Conservation (phyloP, 2,888 invertebrate species). For the Drosophila meridiana region DNA sequence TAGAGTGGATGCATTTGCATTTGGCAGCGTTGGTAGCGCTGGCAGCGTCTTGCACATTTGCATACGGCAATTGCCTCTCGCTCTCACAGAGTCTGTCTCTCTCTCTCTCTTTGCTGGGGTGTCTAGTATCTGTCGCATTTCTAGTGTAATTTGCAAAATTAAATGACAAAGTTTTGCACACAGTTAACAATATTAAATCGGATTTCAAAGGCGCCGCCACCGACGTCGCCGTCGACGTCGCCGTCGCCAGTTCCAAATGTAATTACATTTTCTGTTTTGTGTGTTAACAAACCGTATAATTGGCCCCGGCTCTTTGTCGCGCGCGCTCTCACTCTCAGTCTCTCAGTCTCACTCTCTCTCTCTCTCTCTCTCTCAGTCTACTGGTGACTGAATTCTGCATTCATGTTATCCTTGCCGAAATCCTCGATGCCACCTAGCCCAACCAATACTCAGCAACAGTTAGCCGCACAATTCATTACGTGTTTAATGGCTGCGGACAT, state of each 20-base stretch:
- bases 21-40: constrained; percentile 18
- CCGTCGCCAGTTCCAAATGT: constrained; percentile 63
- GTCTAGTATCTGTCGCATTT: constrained; percentile 34
- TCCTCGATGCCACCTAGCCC: constrained; percentile 9
- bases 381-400: constrained; percentile 32
- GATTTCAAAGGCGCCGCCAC: constrained; percentile 68
- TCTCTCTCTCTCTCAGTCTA: neutral
- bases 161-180: constrained; percentile 80
- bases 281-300: constrained; percentile 80
- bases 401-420: constrained; percentile 25
- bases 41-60: constrained; percentile 67
- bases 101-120: neutral
- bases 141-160: constrained; percentile 67
- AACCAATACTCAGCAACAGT: constrained; percentile 42
- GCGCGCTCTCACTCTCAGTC: neutral
- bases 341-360: neutral
- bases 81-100: neutral
- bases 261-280: constrained; percentile 81
- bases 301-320: constrained; percentile 66
- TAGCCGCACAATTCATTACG: constrained; percentile 30
- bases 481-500: constrained; percentile 42
- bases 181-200: constrained; percentile 81
- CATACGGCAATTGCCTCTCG: constrained; percentile 46
- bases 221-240: constrained; percentile 21
- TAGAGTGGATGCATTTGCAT: constrained; percentile 53